phyloP scores from a whole-genome alignment of 2,888 invertebrate species.

The Chrysolina oricalcia region DNA sequence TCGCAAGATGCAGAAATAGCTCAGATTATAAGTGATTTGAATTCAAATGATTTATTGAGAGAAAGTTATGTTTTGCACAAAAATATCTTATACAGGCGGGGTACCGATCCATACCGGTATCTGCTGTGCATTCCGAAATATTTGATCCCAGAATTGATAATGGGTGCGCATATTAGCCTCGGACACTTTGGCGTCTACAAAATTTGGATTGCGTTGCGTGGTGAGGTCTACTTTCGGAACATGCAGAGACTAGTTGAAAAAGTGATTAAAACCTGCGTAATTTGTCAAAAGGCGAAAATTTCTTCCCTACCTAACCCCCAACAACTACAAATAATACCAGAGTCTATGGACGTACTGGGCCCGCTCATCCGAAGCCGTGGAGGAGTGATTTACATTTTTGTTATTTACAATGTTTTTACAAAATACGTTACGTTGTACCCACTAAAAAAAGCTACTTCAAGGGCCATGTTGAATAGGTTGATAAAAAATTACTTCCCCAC shows the following conservation, averaged over 20 bases:
- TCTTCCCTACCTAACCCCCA: conserved; percentile 14
- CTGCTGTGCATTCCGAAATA: too few relatives aligned
- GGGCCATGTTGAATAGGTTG: conserved; percentile 22
- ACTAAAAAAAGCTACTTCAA: conserved; percentile 27
- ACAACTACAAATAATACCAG: conserved; percentile 23
- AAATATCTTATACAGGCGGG: too few relatives aligned
- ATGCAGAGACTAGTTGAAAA: not conserved
- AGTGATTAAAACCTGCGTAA: conserved; percentile 4
- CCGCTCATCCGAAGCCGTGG: conserved; percentile 24
- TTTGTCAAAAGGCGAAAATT: conserved; percentile 29
- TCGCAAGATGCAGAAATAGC: too few relatives aligned
- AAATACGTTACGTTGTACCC: conserved; percentile 33
- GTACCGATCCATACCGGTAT: too few relatives aligned
- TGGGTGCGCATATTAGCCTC: too few relatives aligned
- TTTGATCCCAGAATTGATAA: too few relatives aligned
- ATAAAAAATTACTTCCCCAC: conserved; percentile 28
- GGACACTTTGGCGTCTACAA: too few relatives aligned
- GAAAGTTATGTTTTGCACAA: too few relatives aligned
- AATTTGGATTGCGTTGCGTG: too few relatives aligned
- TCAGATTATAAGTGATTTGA: too few relatives aligned
- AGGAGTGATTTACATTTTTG: conserved; percentile 25
- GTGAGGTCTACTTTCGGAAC: conserved; percentile 2
- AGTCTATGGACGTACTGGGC: conserved; percentile 21
- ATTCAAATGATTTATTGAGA: too few relatives aligned
- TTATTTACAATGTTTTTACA: conserved; percentile 27